phyloP scores from a whole-genome alignment of 2,113 vertebrate species.

The Dromiciops gliroides region DNA sequence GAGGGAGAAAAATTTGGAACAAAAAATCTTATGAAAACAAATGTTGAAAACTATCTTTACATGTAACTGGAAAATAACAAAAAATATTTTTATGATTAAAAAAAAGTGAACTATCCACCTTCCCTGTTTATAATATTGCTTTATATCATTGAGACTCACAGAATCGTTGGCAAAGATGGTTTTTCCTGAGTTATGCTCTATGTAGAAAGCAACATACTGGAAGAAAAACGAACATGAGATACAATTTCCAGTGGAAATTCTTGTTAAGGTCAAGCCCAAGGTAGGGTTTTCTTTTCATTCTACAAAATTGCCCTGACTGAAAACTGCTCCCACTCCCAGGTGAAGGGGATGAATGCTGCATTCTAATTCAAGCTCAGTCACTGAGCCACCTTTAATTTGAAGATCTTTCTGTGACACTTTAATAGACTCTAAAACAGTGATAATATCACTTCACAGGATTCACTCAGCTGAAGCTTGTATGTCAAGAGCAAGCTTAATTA shows the following conservation, averaged over 20 bases:
- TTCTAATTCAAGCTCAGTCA: background rate
- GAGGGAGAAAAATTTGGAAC: no score
- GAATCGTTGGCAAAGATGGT: background rate
- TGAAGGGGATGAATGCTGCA: background rate
- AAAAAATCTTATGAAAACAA: no score
- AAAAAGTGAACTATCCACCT: background rate
- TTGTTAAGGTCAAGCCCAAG: background rate
- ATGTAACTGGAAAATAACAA: no score
- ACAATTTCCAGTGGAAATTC: background rate
- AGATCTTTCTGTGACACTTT: background rate
- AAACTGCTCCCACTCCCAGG: no score
- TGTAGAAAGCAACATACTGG: background rate
- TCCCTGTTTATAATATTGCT: background rate
- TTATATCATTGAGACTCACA: conserved; percentile 6
- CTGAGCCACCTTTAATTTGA: background rate
- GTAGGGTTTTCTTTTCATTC: background rate
- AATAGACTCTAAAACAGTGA: conserved; percentile 2
- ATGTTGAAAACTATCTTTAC: no score
- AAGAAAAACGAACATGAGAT: background rate
- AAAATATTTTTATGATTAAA: no score
- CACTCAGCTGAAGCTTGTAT: background rate
- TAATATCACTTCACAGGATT: background rate
- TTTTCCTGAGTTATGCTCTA: background rate
- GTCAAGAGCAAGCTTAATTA: background rate
- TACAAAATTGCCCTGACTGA: no score